Evolutionary conservation across 2,113 vertebrate genomes (phyloP).

Genomic region (Nibea coibor): DNA sequence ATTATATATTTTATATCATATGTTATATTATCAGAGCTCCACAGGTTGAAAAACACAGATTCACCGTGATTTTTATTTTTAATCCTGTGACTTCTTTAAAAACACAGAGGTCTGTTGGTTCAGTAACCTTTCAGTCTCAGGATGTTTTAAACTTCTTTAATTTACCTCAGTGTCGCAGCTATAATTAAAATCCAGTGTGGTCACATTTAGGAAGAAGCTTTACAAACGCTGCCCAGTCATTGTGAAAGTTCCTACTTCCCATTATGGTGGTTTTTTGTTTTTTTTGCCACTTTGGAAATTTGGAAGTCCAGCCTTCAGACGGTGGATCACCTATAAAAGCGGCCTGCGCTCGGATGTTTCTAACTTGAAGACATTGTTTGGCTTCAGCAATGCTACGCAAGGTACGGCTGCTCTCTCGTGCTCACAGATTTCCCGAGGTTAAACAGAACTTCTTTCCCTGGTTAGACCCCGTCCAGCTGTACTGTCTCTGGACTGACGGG

Average conservation of each 20-base stretch:
- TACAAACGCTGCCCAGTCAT: slow-evolving; percentile 25
- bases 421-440: background rate
- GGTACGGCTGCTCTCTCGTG: slow-evolving; percentile 56
- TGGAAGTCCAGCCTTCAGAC: slow-evolving; percentile 13
- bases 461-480: too few species aligned
- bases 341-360: background rate
- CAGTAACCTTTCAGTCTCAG: background rate
- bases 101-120: background rate
- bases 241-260: slow-evolving; percentile 73
- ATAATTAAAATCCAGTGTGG: background rate
- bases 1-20: background rate
- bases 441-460: background rate
- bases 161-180: too few species aligned
- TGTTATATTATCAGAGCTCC: background rate
- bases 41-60: background rate
- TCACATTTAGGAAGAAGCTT: background rate
- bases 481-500: too few species aligned
- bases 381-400: slow-evolving; percentile 77
- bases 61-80: background rate
- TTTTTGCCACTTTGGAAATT: slow-evolving; percentile 72
- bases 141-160: background rate
- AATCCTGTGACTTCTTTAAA: background rate
- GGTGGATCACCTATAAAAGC: slow-evolving; percentile 47
- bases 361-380: slow-evolving; percentile 17
- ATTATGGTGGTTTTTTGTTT: background rate